Evolutionary conservation across 2,888 invertebrate species (phyloP).

Genomic region (Temnothorax ravouxi): DNA sequence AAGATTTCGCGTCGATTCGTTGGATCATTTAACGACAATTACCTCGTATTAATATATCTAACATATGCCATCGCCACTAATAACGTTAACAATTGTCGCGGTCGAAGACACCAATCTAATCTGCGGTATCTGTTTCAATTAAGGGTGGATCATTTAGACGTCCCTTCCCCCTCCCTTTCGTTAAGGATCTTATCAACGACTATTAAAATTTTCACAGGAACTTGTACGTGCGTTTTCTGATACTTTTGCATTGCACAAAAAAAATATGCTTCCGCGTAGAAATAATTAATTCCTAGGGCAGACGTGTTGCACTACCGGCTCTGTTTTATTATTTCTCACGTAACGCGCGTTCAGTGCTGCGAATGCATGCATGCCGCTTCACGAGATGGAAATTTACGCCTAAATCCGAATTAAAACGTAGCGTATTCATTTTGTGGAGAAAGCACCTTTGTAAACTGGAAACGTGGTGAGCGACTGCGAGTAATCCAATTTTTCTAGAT

Average conservation of each 20-base stretch:
- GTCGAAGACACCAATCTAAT: constrained; percentile 50
- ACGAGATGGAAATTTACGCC: neutral
- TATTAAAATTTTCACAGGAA: constrained; percentile 79
- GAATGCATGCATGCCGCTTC: constrained; percentile 19
- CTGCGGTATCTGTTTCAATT: constrained; percentile 77
- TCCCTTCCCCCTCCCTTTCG: constrained; percentile 84
- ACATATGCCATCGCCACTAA: neutral
- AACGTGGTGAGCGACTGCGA: neutral
- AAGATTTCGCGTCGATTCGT: neutral
- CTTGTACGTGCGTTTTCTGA: constrained; percentile 77
- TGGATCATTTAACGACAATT: neutral
- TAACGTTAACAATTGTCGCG: neutral
- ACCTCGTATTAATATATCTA: neutral
- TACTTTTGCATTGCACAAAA: constrained; percentile 40
- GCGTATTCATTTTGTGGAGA: neutral
- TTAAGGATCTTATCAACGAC: constrained; percentile 84
- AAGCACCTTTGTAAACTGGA: neutral
- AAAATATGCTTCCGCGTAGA: constrained; percentile 40
- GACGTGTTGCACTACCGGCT: neutral
- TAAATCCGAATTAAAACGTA: neutral
- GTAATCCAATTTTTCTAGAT: constrained; percentile 87
- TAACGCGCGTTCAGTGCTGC: neutral
- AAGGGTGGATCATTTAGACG: constrained; percentile 83
- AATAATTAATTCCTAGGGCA: constrained; percentile 17
- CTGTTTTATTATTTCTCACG: constrained; percentile 1